Base-by-base conservation (phyloP, 1,140 invertebrate species). In the Nomia melanderi region DNA sequence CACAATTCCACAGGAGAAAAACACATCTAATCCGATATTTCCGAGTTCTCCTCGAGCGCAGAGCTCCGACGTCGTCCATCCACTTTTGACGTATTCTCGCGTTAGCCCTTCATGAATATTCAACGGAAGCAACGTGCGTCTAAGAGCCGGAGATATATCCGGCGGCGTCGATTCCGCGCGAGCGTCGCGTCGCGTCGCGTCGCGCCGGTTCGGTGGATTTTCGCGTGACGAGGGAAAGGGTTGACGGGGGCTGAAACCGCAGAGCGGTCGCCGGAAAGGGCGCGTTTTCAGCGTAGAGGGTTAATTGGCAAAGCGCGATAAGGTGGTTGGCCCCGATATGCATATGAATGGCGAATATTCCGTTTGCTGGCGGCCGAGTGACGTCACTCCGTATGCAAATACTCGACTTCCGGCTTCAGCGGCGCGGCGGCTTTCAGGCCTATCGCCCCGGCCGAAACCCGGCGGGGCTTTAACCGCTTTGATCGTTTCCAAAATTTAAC, bases 301-400 rank as follows among this genome's bases (percentile, higher is more conserved):
- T 84, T 87, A 88, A 88, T 88, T 88, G 84, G 79, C 77, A 78
- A 84, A 86, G 85, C 79, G 78, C 82, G 85, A 87, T 88, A 87
- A 86, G 82, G 82, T 78, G 69, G 83, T 62, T 80, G 69, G 73
- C 62, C 78, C 56, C 69, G 71, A 87, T 88, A 87, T 86, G 86
- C 84, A 87, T 88, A 88, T 77, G 82, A 88, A 87, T 87, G 69
- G 60, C 39, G 77, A 83, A 75, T 79, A 83, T 83, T 84, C 81
- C 81, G 72, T 84, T 83, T 77, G 82, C 57, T 17, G 59, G 77
- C 39, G 23, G 33, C 44, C 3, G 39, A 14, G 54, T 63, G 77
- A 79, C 82, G 82, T 83, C 70, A 29, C 71, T 47, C 29, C 20
- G 64, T 50, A 86, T 87, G 86, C 83, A 87, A 86, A 87, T 87